Evolutionary conservation across 2,113 vertebrate genomes (phyloP).

Genomic region (Forbesichthys agassizii): DNA sequence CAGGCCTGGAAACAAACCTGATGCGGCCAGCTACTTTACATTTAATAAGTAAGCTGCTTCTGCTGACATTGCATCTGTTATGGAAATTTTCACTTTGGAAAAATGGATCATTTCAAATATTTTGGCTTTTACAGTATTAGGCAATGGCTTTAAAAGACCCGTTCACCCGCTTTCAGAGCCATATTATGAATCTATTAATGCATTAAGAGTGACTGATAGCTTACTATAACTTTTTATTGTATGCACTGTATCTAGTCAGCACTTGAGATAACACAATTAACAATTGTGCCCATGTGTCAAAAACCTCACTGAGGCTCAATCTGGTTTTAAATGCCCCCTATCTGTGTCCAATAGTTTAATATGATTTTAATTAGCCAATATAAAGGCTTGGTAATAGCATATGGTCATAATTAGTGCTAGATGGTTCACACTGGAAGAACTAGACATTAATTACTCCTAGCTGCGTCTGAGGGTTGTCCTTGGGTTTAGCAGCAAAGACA

Average conservation of each 20-base stretch:
- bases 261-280: constrained; percentile 40
- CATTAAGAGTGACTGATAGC: constrained; percentile 31
- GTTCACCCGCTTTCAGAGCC: constrained; percentile 56
- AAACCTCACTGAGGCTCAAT: constrained; percentile 47
- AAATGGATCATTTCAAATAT: constrained; percentile 66
- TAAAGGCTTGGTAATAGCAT: constrained; percentile 74
- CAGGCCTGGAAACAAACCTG: constrained; percentile 48
- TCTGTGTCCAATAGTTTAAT: constrained; percentile 71
- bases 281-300: constrained; percentile 50
- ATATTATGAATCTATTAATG: constrained; percentile 62
- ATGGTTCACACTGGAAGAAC: constrained; percentile 67
- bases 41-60: constrained; percentile 66
- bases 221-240: constrained; percentile 24
- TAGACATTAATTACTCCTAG: constrained; percentile 72
- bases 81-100: constrained; percentile 62
- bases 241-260: constrained; percentile 38
- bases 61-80: constrained; percentile 70
- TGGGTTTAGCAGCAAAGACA: constrained; percentile 36
- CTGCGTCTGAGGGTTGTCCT: constrained; percentile 59
- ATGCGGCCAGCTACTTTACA: constrained; percentile 48
- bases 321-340: constrained; percentile 66
- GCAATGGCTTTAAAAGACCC: constrained; percentile 33
- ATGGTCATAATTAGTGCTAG: constrained; percentile 72
- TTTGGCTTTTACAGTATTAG: constrained; percentile 45
- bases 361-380: constrained; percentile 78